Conservation (phyloP, 2,113 vertebrate species). For the Ammospiza caudacuta region DNA sequence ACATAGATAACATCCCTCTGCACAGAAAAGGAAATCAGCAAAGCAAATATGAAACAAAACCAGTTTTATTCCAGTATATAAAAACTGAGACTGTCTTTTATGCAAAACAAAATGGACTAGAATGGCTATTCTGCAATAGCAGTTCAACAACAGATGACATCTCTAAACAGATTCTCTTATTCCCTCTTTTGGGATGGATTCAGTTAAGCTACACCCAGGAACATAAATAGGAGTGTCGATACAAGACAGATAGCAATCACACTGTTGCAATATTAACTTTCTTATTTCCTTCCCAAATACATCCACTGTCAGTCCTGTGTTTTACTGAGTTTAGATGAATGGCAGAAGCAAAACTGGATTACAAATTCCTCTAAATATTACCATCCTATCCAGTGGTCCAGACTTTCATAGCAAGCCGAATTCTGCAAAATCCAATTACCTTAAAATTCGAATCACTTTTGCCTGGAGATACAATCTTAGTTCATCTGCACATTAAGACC, state of each 20-base stretch:
- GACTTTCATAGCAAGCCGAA: not conserved
- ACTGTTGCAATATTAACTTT: not conserved
- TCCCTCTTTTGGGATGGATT: not conserved
- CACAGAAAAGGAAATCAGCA: slow-evolving; percentile 40
- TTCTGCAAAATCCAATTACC: not conserved
- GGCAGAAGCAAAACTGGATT: not conserved
- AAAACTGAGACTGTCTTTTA: not conserved
- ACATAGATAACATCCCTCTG: slow-evolving; percentile 58
- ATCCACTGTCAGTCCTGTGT: not conserved
- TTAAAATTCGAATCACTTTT: not conserved
- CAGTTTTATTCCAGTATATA: slow-evolving; percentile 9
- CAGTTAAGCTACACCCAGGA: not conserved
- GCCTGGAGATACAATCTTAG: not conserved
- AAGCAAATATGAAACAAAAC: slow-evolving; percentile 55
- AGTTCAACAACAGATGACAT: not conserved
- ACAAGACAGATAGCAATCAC: not conserved
- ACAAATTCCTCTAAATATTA: not conserved
- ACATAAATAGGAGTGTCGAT: not conserved
- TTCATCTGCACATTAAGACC: not conserved
- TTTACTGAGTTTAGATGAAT: not conserved
- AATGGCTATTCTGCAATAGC: not conserved
- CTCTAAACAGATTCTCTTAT: not conserved
- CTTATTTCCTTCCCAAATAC: not conserved
- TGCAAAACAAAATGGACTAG: not conserved
- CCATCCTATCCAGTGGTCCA: not conserved